Conservation (phyloP, 2,797 vertebrate genomes). For the Hyperoplus immaculatus region DNA sequence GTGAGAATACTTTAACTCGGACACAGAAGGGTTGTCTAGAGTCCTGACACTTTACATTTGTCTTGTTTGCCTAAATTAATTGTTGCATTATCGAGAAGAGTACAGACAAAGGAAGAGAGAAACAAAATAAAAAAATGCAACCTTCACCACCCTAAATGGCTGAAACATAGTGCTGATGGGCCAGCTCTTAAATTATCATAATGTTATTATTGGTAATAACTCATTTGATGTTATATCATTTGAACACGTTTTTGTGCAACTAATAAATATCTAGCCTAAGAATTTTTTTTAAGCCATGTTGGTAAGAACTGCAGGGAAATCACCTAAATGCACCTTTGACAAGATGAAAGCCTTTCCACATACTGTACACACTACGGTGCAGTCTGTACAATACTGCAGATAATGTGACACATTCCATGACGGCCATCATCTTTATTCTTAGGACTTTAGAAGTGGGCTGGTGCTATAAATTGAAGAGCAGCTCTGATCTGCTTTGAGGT, state of each 20-base stretch:
- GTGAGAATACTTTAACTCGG: neutral
- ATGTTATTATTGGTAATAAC: no score
- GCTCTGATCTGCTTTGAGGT: constrained; percentile 69
- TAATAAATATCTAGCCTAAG: no score
- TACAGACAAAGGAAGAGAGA: neutral
- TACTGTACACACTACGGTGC: neutral
- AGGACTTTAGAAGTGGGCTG: constrained; percentile 39
- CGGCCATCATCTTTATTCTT: constrained; percentile 36
- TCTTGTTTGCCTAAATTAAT: neutral
- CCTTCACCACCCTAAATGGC: neutral
- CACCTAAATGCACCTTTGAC: constrained; percentile 19
- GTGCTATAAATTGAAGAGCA: constrained; percentile 54
- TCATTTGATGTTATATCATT: no score
- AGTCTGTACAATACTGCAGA: neutral
- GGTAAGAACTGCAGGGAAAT: neutral
- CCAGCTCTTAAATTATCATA: neutral
- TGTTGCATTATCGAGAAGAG: neutral
- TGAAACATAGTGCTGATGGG: neutral
- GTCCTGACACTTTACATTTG: neutral
- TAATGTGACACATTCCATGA: constrained; percentile 31
- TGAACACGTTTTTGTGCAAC: no score
- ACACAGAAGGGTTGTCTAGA: neutral
- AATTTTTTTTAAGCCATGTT: no score
- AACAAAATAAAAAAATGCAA: neutral
- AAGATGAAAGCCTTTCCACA: constrained; percentile 33